Evolutionary conservation across 1,140 invertebrate genomes (phyloP), one percentile per base, ranked within the genome.

Genomic region (Rhagoletis zephyria): DNA sequence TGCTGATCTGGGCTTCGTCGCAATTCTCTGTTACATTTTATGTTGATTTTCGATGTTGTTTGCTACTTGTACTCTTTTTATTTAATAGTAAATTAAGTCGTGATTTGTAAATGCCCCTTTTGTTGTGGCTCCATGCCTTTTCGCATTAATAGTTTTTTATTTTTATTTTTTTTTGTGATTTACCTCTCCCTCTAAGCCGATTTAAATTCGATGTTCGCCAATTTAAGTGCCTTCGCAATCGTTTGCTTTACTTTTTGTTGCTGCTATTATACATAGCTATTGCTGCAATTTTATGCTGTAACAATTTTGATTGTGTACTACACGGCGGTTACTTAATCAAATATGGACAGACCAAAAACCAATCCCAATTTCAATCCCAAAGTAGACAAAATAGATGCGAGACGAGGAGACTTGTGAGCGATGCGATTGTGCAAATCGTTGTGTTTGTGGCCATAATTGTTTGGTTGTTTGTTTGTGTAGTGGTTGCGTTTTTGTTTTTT

Each of bases 281-380:
- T 10, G 74, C 74, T 56, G 74, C 74, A 81, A 81, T 81, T 81
- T 74, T 56, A 16, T 81, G 74, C 56, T 81, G 74, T 81, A 81
- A 81, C 74, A 81, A 81, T 81, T 81, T 81, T 81, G 74, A 81
- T 81, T 81, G 74, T 81, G 74, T 56, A 81, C n/a, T 81, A 81
- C 74, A 48, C 48, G 48, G 10, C 74, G 74, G 74, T 81, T 81
- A 81, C 48, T 81, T 81, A 81, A 81, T 81, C 74, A 81, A 81
- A 81, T 56, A 81, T 81, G 74, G 74, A 56, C 48, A 81, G 48
- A 81, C 74, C 74, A 51, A 81, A 77, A 81, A 81, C 74, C 74
- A 81, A 74, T 74, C 70, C 70, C 70, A 74, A 74, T 74, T 74
- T 74, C 14, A 74, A 81, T 19, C 74, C 74, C 48, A 81, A 81